Evolutionary conservation across 1,140 invertebrate species (phyloP).

Genomic region (Philopotamus ludificatus): DNA sequence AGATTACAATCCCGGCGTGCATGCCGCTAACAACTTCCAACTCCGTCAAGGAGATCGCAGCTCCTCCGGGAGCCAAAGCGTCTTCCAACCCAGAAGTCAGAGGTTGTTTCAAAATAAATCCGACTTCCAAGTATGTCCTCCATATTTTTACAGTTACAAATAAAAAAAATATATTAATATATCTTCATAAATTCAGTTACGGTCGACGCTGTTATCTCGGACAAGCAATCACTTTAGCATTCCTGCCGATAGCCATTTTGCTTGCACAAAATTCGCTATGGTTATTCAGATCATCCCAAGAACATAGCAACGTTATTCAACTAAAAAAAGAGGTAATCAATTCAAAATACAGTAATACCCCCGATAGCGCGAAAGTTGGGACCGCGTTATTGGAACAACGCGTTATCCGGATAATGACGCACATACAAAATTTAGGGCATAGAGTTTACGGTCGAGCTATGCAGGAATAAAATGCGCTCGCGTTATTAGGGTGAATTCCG

Average conservation of each 20-base stretch:
- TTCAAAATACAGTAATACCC: too few species aligned
- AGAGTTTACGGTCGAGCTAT: too few species aligned
- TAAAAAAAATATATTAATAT: too few species aligned
- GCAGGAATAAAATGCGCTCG: too few species aligned
- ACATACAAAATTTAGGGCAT: too few species aligned
- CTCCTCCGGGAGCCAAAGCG: not conserved
- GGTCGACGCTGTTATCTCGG: not conserved
- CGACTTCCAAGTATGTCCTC: not conserved
- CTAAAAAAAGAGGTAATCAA: not conserved
- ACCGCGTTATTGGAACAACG: too few species aligned
- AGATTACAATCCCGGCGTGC: too few species aligned
- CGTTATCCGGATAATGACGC: too few species aligned
- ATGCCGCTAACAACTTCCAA: not conserved
- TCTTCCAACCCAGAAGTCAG: not conserved
- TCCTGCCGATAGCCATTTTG: not conserved
- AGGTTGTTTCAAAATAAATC: not conserved
- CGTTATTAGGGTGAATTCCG: too few species aligned
- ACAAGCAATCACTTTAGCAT: not conserved
- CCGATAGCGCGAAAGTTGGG: too few species aligned
- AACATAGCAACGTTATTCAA: not conserved
- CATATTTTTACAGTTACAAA: too few species aligned
- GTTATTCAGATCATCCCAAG: not conserved
- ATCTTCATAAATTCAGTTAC: not conserved
- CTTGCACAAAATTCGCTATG: not conserved
- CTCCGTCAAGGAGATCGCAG: not conserved